Percentiles rank a stretch among this genome's conserved stretches.
Conservation (phyloP, 2,797 vertebrate species). For the Sebastes oblongus region DNA sequence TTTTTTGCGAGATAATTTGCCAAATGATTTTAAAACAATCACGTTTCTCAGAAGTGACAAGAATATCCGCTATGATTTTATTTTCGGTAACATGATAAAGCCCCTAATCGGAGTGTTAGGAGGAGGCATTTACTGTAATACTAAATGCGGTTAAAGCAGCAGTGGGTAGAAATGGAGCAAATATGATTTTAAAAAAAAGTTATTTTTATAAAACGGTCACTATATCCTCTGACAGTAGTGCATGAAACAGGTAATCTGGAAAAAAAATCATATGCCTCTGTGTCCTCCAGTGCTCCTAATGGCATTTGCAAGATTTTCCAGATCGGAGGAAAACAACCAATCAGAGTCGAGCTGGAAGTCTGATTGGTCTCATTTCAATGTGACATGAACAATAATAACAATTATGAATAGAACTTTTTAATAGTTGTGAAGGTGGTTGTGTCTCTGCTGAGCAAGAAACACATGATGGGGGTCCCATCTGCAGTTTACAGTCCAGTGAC, state of each 20-base stretch:
- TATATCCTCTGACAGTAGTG: no score
- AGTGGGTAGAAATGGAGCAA: no score
- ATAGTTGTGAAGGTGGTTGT: conserved; percentile 11
- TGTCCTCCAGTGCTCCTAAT: no score
- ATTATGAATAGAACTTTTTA: conserved; percentile 17
- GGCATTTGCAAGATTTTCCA: no score
- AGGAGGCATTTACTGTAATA: conserved; percentile 11
- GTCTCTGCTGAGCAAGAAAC: conserved; percentile 41
- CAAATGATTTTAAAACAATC: conserved; percentile 58
- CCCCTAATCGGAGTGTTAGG: neutral
- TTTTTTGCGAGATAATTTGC: conserved; percentile 61
- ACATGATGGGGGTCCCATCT: conserved; percentile 72
- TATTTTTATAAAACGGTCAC: no score
- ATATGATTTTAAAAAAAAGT: no score
- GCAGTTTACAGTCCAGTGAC: conserved; percentile 79
- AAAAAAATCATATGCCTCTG: no score
- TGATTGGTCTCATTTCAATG: no score
- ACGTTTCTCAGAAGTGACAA: conserved; percentile 42
- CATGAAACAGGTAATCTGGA: no score
- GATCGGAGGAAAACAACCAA: no score
- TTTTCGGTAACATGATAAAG: neutral
- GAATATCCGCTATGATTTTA: conserved; percentile 4
- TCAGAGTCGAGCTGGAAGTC: no score
- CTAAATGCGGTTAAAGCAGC: neutral
- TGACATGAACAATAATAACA: neutral